These are phyloP conservation scores for Aegotheles bennettii DNA, from an alignment of 2,113 vertebrate species.

Conservation along the genomic window DNA sequence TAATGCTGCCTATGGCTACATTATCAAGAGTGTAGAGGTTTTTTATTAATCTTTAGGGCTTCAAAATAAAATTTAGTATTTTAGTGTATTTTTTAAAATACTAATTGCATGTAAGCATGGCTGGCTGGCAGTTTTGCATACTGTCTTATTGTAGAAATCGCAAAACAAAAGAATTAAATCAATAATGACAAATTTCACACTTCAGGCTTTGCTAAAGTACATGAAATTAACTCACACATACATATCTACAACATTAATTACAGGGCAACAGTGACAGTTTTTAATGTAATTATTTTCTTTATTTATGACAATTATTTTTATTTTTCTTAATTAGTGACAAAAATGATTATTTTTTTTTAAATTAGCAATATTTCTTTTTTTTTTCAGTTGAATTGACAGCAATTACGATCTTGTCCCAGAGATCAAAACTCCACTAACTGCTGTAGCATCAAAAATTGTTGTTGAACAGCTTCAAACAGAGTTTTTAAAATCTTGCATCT, in stretches of 20 bases:
- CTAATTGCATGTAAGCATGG: neutral
- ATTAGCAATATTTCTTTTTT: neutral
- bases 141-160: neutral
- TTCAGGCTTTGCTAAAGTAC: neutral
- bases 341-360: neutral
- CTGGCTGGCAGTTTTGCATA: neutral
- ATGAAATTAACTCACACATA: neutral
- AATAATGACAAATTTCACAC: neutral
- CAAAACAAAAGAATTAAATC: neutral
- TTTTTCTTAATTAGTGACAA: neutral
- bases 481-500: neutral
- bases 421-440: neutral
- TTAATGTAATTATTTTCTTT: neutral
- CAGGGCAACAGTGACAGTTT: neutral
- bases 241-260: neutral
- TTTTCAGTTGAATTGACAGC: neutral
- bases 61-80: neutral
- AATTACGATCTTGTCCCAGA: neutral
- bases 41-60: neutral
- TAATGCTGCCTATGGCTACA: neutral
- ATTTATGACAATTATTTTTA: neutral
- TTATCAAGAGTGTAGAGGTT: fast-evolving
- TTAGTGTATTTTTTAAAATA: neutral
- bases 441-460: neutral
- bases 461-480: neutral